A percentile compares a stretch with the other conserved stretches of the same genome.
These are phyloP conservation scores for Vidua macroura DNA, from an alignment of 2,113 vertebrate genomes.

Conservation along the genomic window DNA sequence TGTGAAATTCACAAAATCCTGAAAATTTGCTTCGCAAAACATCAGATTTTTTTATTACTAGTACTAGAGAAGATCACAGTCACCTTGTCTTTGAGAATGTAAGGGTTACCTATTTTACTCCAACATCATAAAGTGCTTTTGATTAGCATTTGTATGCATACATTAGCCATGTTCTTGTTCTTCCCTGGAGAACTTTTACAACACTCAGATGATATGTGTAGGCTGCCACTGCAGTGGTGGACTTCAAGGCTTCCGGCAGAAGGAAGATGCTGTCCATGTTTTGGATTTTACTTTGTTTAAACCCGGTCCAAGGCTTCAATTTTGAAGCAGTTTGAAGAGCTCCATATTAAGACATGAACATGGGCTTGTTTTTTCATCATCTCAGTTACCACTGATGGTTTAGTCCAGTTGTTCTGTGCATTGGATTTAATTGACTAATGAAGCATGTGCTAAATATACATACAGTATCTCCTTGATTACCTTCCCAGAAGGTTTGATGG, in stretches of 20 bases:
- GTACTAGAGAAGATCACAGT: background rate
- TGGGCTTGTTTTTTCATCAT: background rate
- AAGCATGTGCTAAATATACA: background rate
- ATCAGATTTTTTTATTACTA: fast-evolving
- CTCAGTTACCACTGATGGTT: background rate
- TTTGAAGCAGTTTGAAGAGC: background rate
- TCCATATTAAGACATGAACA: background rate
- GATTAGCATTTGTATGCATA: background rate
- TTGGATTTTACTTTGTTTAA: background rate
- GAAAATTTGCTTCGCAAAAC: background rate
- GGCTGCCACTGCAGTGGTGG: background rate
- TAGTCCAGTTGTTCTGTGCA: background rate
- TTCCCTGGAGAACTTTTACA: background rate
- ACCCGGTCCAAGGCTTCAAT: background rate
- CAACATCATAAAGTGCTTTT: background rate
- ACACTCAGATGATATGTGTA: background rate
- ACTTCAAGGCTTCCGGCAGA: background rate
- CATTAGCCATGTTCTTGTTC: background rate
- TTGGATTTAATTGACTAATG: background rate
- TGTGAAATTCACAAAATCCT: background rate
- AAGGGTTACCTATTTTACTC: background rate
- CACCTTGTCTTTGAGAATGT: background rate
- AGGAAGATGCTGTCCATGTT: background rate
- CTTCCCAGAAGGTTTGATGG: background rate
- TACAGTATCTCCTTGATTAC: background rate